Evolutionary conservation across 2,888 invertebrate species (phyloP), one percentile per base, ranked within the genome.

Genomic region (Apantesis nais): DNA sequence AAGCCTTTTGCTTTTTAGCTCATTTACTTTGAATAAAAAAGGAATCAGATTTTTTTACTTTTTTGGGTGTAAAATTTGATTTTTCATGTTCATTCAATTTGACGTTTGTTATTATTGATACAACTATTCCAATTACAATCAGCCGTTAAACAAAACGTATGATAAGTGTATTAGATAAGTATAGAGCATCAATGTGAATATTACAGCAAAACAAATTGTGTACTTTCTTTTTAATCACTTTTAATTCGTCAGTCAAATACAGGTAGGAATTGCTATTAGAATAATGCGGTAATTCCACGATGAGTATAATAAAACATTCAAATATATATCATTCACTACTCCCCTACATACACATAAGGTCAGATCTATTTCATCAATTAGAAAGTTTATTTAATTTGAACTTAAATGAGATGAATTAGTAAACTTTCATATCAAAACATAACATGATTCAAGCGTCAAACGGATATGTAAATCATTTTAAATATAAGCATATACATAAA

Each of bases 401-500:
- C 75, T 63, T 62, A 71, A 71, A 72, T 25, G 19, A 78, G 62
- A 80, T 76, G 77, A 77, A 71, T 72, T 75, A 75, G 68, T 68
- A 73, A 75, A 79, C 52, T 68, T 78, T 78, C 72, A 68, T 73
- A 78, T 68, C 22, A 71, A 80, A 81, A 79, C 72, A 73, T 75
- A 79, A 79, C 64, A 74, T 66, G 74, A 76, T 75, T 69, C 64
- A 83, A 84, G 80, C 85, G 79, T 79, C 78, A 80, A 83, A 80
- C 76, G 80, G 83, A 77, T 78, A 34, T 34, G 34, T 34, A 68
- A 78, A 65, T 73, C 66, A 72, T 70, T 77, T 80, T 77, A 77
- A 84, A 78, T 84, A 86, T 74, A 88, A 88, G 88, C 88, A 79
- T 82, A 86, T 85, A 89, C 84, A 87, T 83, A 85, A 86, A 89